Conservation (phyloP, 2,113 vertebrate species). For the Trachemys scripta region DNA sequence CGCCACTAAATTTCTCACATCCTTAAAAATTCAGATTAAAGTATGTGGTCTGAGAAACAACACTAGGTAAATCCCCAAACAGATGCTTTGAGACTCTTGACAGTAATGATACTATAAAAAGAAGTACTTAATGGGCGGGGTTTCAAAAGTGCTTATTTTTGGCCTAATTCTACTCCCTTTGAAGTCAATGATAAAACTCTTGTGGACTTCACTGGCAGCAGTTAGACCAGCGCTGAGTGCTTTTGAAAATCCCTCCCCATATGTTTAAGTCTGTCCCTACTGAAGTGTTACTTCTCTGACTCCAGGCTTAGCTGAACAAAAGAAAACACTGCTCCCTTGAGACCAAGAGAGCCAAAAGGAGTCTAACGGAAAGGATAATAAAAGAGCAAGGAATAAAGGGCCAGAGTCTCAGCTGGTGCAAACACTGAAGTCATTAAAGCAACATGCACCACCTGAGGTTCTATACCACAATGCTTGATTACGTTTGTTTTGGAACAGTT, state of each 20-base stretch:
- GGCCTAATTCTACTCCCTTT: not conserved
- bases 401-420: not conserved
- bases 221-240: not conserved
- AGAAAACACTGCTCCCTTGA: conserved; percentile 10
- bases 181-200: conserved; percentile 40
- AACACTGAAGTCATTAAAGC: not conserved
- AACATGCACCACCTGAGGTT: not conserved
- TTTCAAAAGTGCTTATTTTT: conserved; percentile 28
- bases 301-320: conserved; percentile 55
- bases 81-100: not conserved
- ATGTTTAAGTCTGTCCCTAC: not conserved
- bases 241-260: conserved; percentile 43
- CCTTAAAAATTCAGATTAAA: conserved; percentile 6
- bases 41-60: not conserved
- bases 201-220: not conserved
- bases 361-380: conserved; percentile 31
- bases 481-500: not conserved
- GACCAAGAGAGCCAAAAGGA: not conserved
- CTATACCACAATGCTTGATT: not conserved
- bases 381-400: conserved; percentile 23
- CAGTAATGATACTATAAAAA: not conserved
- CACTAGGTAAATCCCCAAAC: not conserved
- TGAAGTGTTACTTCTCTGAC: conserved; percentile 31
- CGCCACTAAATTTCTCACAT: not conserved
- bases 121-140: not conserved